These are phyloP conservation scores for Hoplostethus mediterraneus DNA, from an alignment of 2,797 vertebrate species.

Conservation along the genomic window DNA sequence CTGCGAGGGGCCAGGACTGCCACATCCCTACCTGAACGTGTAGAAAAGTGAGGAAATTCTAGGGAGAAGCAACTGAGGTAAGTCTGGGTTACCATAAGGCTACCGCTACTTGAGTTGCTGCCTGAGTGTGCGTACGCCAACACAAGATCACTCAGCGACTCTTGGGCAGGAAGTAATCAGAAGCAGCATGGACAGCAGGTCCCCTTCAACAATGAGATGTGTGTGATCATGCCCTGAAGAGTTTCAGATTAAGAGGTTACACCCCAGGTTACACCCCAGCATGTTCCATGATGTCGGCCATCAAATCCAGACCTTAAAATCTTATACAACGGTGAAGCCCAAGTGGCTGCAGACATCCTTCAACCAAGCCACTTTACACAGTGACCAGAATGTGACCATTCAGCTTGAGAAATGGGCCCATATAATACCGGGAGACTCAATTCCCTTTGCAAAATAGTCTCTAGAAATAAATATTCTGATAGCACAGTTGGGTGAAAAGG, in stretches of 20 bases:
- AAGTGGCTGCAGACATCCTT: not conserved
- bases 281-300: too few relatives aligned
- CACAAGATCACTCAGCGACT: slow-evolving; percentile 12
- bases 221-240: slow-evolving; percentile 30
- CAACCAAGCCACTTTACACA: slow-evolving; percentile 1
- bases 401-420: not conserved
- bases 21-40: too few relatives aligned
- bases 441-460: too few relatives aligned
- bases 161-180: slow-evolving; percentile 35
- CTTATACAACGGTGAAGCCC: slow-evolving; percentile 5
- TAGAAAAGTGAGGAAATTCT: too few relatives aligned
- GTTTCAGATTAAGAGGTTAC: too few relatives aligned
- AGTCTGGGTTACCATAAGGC: slow-evolving; percentile 1
- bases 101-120: slow-evolving; percentile 14
- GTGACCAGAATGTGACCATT: not conserved
- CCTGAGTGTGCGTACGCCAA: slow-evolving; percentile 2
- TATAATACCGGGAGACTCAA: too few relatives aligned
- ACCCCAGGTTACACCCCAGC: too few relatives aligned
- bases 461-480: too few relatives aligned
- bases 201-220: slow-evolving; percentile 27
- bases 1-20: too few relatives aligned
- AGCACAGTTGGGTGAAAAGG: too few relatives aligned
- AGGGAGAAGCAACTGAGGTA: not conserved
- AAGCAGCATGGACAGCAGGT: slow-evolving; percentile 24
- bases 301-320: too few relatives aligned